Base-by-base conservation (phyloP, 2,113 vertebrate genomes). In the Notechis scutatus region DNA sequence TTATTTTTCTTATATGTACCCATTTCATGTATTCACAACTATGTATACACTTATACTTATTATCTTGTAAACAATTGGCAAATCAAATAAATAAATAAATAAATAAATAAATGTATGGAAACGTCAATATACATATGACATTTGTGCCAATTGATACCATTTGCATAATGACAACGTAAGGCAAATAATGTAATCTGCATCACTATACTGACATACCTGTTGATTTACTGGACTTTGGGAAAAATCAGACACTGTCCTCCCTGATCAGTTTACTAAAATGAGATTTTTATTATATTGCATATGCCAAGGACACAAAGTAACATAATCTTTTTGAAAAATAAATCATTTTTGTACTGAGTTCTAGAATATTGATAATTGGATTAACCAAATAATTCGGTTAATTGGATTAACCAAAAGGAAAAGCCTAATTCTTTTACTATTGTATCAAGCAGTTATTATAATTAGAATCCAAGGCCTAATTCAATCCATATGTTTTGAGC, bases 381-480 rank as follows among this genome's bases (percentile, higher is more conserved):
- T 92, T 93, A 91, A 93, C 85, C 45, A 88, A 93, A 92, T 69
- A 85, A 74, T 56, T 86, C 6, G 61, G 86, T 92, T 92, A 93
- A 86, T 92, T 57, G 64, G 91, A 92, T 92, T 93, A 91, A 93
- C 85, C 45, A 88, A 86, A 57, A 57, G 74, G 87, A n/a, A 69
- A 91, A 64, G 55, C n/a, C 11, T 23, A 50, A 90, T 92, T 85
- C 56, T 90, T 93, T 61, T 5, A 64, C 86, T 90, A 47, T 26
- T 92, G 87, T 47, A 93, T 92, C 87, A 86, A 93, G 88, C 81
- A 92, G 64, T 91, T 90, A 90, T 90, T 86, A 90, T 92, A 81
- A 92, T 92, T 92, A 92, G 26, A 92, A 88, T 64, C 26, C 74
- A 61, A 45, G 55, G 56, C n/a, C 69, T 93, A 93, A 93, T 92